These are phyloP conservation scores for Empis stercorea DNA, from an alignment of 2,888 invertebrate species.

Conservation along the genomic window DNA sequence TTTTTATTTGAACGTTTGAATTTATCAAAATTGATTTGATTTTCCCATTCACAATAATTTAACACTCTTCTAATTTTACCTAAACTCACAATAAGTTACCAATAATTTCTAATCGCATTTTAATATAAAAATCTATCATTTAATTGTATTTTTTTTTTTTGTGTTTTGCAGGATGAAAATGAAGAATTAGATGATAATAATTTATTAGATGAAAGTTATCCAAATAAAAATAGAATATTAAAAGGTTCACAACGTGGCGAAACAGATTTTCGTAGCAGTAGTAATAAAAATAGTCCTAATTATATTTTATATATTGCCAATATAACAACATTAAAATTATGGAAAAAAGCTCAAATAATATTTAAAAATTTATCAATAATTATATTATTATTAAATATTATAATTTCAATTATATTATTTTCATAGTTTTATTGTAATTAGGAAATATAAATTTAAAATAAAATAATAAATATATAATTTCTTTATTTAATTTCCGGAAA, in stretches of 20 bases:
- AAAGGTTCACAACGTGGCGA: constrained; percentile 9
- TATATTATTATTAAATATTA: constrained; percentile 12
- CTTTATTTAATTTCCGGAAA: no score
- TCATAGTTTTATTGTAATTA: constrained; percentile 9
- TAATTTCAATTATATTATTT: background rate
- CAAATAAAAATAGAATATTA: constrained; percentile 6
- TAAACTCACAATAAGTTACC: no score
- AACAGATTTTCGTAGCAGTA: constrained; percentile 20
- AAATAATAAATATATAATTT: no score
- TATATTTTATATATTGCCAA: constrained; percentile 15
- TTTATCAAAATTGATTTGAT: no score
- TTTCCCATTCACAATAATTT: no score
- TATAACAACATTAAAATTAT: constrained; percentile 11
- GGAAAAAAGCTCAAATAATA: constrained; percentile 15
- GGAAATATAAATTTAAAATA: constrained; percentile 13
- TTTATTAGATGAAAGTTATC: background rate
- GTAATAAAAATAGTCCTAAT: constrained; percentile 14
- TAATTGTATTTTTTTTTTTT: no score
- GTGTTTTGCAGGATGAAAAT: background rate
- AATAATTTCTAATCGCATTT: no score
- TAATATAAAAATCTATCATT: no score
- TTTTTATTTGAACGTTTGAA: no score
- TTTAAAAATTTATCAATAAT: constrained; percentile 10
- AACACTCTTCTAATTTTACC: no score
- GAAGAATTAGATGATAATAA: background rate